A percentile compares a stretch with the other conserved stretches of the same genome.
Evolutionary conservation across 2,113 vertebrate genomes (phyloP).

Genomic region (Nestor notabilis): DNA sequence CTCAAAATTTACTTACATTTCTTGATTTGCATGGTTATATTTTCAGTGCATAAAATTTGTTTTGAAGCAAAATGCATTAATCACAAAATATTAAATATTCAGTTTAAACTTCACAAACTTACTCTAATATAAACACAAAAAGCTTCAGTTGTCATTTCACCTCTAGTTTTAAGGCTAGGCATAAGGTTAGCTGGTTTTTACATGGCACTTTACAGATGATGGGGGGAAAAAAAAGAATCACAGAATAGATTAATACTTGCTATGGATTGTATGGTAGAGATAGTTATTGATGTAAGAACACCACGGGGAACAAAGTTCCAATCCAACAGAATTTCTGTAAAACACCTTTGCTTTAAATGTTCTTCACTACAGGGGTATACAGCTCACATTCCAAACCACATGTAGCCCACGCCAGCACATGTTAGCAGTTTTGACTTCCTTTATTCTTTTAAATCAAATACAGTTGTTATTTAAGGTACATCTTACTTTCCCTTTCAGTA

Average conservation of each 20-base stretch:
- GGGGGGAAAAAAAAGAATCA: background rate
- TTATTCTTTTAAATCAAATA: background rate
- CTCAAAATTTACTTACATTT: background rate
- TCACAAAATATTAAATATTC: background rate
- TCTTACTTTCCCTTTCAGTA: background rate
- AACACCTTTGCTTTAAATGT: background rate
- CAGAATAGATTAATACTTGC: background rate
- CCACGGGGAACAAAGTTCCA: background rate
- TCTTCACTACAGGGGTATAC: background rate
- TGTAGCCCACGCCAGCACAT: background rate
- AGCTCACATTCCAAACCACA: background rate
- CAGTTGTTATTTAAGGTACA: background rate
- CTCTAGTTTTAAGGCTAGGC: background rate
- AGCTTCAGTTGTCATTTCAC: background rate
- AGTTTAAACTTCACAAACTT: background rate
- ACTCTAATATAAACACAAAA: background rate
- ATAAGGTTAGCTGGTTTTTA: background rate
- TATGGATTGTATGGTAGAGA: background rate
- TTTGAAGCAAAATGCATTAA: background rate
- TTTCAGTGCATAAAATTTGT: background rate
- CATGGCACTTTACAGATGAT: background rate
- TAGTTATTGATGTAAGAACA: background rate
- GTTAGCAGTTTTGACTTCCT: background rate
- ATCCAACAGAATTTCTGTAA: background rate
- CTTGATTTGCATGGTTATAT: background rate